phyloP scores from a whole-genome alignment of 2,797 vertebrate species.

The Phrynocephalus guinanensis region DNA sequence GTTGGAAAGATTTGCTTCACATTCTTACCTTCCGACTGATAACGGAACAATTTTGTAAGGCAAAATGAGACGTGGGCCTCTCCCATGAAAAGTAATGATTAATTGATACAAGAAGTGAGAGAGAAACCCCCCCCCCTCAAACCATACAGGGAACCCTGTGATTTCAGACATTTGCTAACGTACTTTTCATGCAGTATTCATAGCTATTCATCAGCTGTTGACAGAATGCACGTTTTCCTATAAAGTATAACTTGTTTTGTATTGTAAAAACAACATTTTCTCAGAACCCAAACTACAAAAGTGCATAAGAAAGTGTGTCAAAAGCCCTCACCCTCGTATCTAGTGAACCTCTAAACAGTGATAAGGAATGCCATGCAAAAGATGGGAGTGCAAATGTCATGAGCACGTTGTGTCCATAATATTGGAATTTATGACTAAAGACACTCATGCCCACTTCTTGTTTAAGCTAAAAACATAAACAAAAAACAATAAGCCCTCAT shows the following conservation, averaged over 20 bases:
- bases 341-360: background rate
- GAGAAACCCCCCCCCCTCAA: no score
- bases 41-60: conserved; percentile 7
- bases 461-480: background rate
- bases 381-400: background rate
- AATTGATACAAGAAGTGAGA: background rate
- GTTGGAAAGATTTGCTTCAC: background rate
- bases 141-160: background rate
- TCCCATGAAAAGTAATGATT: background rate
- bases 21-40: background rate
- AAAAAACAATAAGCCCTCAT: background rate
- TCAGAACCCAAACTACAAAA: background rate
- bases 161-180: background rate
- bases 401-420: background rate
- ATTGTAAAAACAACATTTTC: background rate
- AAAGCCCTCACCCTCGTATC: background rate
- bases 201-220: background rate
- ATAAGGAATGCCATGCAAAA: background rate
- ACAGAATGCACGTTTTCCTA: background rate
- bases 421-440: background rate
- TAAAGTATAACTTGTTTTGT: background rate
- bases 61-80: background rate
- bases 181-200: background rate
- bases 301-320: background rate
- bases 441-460: background rate